These are phyloP conservation scores for Caenorhabditis wallacei DNA, from an alignment of 2,888 invertebrate genomes.

Conservation along the genomic window DNA sequence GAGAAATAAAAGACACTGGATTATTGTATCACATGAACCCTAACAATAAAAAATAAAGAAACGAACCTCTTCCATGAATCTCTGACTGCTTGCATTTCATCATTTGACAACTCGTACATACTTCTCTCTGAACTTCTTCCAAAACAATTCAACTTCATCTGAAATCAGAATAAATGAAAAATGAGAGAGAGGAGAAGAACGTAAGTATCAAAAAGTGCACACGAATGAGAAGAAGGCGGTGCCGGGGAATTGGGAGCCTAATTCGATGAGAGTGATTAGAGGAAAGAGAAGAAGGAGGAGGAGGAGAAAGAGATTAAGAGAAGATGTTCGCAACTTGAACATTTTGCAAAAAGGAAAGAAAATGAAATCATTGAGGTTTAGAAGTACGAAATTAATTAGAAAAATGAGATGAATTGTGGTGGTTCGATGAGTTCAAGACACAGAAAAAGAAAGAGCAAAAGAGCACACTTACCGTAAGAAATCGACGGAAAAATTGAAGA, in stretches of 20 bases:
- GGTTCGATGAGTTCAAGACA: constrained; percentile 24
- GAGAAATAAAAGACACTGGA: no score
- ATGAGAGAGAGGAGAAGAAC: not conserved
- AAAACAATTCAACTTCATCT: constrained; percentile 64
- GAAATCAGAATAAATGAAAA: not conserved
- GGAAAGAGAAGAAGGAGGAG: not conserved
- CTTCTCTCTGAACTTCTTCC: constrained; percentile 50
- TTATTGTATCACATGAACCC: not conserved
- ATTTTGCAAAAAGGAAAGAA: not conserved
- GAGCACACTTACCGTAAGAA: constrained; percentile 5
- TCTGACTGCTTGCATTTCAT: constrained; percentile 62
- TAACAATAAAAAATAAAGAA: not conserved
- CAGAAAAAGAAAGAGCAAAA: constrained; percentile 5
- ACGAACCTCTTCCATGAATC: constrained; percentile 60
- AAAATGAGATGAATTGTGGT: constrained; percentile 8
- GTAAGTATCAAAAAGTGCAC: constrained; percentile 9
- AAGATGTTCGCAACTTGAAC: constrained; percentile 51
- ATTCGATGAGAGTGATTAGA: constrained; percentile 52
- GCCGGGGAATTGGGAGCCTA: constrained; percentile 25
- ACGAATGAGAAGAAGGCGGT: constrained; percentile 3
- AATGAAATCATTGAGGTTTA: constrained; percentile 37
- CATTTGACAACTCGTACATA: constrained; percentile 51
- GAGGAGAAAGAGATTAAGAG: not conserved
- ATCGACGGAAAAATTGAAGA: not conserved
- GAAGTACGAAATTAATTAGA: constrained; percentile 23